phyloP scores from a whole-genome alignment of 1,140 invertebrate genomes.

The Lepidurus apus region DNA sequence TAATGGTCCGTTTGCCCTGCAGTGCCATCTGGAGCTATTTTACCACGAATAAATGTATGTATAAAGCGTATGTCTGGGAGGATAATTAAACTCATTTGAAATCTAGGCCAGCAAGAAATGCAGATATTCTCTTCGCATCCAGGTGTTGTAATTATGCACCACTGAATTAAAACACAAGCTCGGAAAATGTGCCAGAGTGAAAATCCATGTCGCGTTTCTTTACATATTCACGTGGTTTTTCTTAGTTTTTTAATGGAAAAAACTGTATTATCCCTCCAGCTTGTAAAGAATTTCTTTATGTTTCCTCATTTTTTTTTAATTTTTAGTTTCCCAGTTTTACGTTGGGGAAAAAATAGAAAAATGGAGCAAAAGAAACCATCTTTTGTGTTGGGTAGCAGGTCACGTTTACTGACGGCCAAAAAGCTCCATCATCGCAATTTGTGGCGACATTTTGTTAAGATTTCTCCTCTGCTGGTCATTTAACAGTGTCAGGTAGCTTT shows the following conservation, averaged over 20 bases:
- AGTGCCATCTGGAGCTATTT: no score
- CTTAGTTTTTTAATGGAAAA: background rate
- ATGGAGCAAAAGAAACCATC: background rate
- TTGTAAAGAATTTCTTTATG: background rate
- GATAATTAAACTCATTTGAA: background rate
- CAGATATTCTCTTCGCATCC: background rate
- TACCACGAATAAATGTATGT: background rate
- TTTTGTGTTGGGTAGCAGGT: conserved; percentile 5
- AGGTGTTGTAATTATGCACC: background rate
- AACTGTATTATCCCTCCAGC: background rate
- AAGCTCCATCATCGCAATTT: conserved; percentile 15
- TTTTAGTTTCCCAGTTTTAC: no score
- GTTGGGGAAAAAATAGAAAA: background rate
- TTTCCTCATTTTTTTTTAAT: no score
- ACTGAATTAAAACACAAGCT: background rate
- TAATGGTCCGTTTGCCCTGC: background rate
- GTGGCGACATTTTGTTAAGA: conserved; percentile 2
- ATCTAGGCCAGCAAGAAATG: conserved; percentile 3
- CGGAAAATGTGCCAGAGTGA: background rate
- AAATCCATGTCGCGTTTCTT: background rate
- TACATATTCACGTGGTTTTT: background rate
- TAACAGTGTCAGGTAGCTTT: background rate
- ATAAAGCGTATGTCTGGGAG: background rate
- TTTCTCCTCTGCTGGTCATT: conserved; percentile 14
- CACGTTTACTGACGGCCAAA: conserved; percentile 10